Evolutionary conservation across 2,113 vertebrate species (phyloP).

Genomic region (Astatotilapia flaviijosephi): DNA sequence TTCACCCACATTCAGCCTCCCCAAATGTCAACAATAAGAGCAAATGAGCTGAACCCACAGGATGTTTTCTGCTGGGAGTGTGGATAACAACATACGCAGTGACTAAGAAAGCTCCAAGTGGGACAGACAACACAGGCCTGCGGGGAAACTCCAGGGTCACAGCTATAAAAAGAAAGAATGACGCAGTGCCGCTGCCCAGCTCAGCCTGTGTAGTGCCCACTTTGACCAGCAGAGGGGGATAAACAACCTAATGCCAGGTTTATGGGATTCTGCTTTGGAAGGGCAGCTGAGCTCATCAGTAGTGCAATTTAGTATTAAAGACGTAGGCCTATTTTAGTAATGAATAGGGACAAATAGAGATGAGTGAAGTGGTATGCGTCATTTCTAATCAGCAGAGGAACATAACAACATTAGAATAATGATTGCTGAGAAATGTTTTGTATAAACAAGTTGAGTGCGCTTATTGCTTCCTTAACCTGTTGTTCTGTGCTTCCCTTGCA

Average conservation of each 20-base stretch:
- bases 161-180: conserved; percentile 73
- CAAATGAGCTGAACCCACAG: conserved; percentile 75
- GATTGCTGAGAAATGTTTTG: conserved; percentile 38
- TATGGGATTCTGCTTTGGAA: neutral
- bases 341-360: conserved; percentile 9
- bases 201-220: neutral
- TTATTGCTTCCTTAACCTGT: conserved; percentile 49
- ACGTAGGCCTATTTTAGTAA: conserved; percentile 8
- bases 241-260: conserved; percentile 33
- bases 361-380: conserved; percentile 44
- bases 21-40: conserved; percentile 72
- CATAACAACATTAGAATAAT: conserved; percentile 50
- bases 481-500: conserved; percentile 9
- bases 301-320: conserved; percentile 7
- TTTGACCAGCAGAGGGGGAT: conserved; percentile 66
- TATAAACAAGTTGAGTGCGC: conserved; percentile 43
- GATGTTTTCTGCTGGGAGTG: conserved; percentile 73
- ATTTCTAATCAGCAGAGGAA: conserved; percentile 38
- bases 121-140: conserved; percentile 69
- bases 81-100: conserved; percentile 73
- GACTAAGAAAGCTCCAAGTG: conserved; percentile 72
- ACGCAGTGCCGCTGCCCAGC: conserved; percentile 58
- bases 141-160: conserved; percentile 79
- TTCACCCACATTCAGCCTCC: conserved; percentile 67
- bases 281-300: conserved; percentile 2